Evolutionary conservation across 2,113 vertebrate species (phyloP).

Genomic region (Paradoxurus hermaphroditus): DNA sequence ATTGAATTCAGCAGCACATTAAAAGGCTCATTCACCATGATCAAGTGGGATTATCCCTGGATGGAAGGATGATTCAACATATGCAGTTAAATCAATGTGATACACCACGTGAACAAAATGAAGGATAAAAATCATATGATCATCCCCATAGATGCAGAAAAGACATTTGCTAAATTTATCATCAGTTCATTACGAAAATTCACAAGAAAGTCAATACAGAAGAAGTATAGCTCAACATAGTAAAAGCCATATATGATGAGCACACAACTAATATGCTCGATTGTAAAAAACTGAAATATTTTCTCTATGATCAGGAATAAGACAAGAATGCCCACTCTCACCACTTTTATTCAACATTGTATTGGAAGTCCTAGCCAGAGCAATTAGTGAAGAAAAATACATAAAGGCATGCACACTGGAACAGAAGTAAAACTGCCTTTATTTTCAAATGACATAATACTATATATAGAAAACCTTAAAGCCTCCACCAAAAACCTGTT

Average conservation of each 20-base stretch:
- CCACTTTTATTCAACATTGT: no score
- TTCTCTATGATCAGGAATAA: background rate
- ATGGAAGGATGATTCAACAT: background rate
- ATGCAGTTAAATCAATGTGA: background rate
- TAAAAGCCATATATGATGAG: background rate
- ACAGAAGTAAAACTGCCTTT: no score
- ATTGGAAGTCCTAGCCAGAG: no score
- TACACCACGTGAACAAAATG: background rate
- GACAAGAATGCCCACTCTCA: no score
- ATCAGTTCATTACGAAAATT: no score
- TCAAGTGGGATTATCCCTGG: background rate
- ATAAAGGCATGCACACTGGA: no score
- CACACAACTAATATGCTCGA: background rate
- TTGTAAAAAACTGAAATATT: background rate
- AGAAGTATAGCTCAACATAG: background rate
- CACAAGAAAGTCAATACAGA: background rate
- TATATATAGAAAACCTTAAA: no score
- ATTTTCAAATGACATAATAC: no score
- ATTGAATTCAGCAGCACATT: background rate
- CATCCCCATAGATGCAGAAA: background rate
- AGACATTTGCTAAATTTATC: no score
- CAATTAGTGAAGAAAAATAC: background rate
- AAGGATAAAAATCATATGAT: background rate
- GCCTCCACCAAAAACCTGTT: no score
- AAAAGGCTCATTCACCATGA: background rate